Base-by-base conservation (phyloP, 1,140 invertebrate genomes). In the Solenopsis fugax region DNA sequence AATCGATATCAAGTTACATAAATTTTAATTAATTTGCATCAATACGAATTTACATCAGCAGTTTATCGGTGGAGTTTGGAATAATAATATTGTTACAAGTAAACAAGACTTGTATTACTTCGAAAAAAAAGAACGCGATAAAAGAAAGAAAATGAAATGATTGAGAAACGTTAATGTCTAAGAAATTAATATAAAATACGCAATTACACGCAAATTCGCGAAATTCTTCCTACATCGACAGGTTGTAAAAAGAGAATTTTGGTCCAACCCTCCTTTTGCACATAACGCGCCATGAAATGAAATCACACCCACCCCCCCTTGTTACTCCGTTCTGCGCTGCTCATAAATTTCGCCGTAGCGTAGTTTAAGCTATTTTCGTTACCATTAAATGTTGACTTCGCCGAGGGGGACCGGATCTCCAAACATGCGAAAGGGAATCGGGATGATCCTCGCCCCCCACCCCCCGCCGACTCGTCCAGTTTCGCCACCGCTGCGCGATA, bases 301-400 rank as follows among this genome's bases (percentile, higher is more conserved):
- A 84, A 84, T 84, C 80, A 84, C 69, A 60, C 80, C 78, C 80
- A n/a, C 67, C 41, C 80, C 80, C 41, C 45, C 69, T 84, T 48
- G 80, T 84, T 84, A 84, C 24, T 60, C 69, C 10, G 34, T 84
- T 62, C 48, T 29, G 52, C 41, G 24, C 6, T 75, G 88, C 71
- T 86, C 82, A 81, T 86, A 71, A 80, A 86, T 85, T 50, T 54
- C 52, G 2, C 18, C 16, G 29, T 64, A 88, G 86, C 80, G 56
- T 85, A 73, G 69, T 77, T 84, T 75, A 73, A 78, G 56, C 71
- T 78, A 85, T 87, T 87, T 87, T 85, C 75, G 48, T 77, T 86
- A 56, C 21, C 58, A 41, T 78, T 71, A 73, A 62, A 50, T 71
- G 50, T 78, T 64, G 60, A 80, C 41, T 85, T 67, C 37, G 24